These are phyloP conservation scores for Drosophila formosana DNA, from an alignment of 2,888 invertebrate genomes.

Conservation along the genomic window DNA sequence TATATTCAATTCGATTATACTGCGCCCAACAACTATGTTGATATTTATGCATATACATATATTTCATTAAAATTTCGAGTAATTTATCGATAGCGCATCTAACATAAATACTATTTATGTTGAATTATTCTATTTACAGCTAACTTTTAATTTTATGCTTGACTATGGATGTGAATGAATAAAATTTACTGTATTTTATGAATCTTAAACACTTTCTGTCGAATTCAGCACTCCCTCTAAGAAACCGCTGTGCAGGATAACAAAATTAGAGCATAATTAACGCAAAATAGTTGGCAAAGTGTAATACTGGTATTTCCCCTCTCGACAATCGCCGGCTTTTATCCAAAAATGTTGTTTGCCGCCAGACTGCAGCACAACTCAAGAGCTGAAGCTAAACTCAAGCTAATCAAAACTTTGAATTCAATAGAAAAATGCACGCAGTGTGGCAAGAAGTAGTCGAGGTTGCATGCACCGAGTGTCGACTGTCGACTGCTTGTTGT, in stretches of 20 bases:
- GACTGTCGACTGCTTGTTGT: constrained; percentile 28
- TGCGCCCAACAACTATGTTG: too few relatives aligned
- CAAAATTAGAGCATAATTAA: constrained; percentile 3
- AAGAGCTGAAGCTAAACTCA: constrained; percentile 4
- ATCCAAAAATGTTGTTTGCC: constrained; percentile 5
- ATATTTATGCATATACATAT: too few relatives aligned
- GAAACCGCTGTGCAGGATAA: background rate
- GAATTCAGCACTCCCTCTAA: background rate
- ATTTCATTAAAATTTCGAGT: too few relatives aligned
- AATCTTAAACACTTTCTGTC: too few relatives aligned
- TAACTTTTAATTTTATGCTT: too few relatives aligned
- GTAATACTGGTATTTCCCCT: background rate
- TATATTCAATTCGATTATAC: too few relatives aligned
- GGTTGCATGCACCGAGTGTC: constrained; percentile 27
- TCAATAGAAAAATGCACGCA: constrained; percentile 2
- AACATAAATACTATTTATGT: too few relatives aligned
- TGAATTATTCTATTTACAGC: too few relatives aligned
- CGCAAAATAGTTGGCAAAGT: constrained; percentile 1
- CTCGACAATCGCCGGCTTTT: background rate
- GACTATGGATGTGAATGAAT: too few relatives aligned
- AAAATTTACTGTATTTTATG: too few relatives aligned
- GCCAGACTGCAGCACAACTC: background rate
- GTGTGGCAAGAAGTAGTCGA: background rate
- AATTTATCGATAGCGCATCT: too few relatives aligned
- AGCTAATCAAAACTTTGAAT: constrained; percentile 24